These are phyloP conservation scores for Ylistrum balloti DNA, from an alignment of 1,140 invertebrate species.

Conservation along the genomic window DNA sequence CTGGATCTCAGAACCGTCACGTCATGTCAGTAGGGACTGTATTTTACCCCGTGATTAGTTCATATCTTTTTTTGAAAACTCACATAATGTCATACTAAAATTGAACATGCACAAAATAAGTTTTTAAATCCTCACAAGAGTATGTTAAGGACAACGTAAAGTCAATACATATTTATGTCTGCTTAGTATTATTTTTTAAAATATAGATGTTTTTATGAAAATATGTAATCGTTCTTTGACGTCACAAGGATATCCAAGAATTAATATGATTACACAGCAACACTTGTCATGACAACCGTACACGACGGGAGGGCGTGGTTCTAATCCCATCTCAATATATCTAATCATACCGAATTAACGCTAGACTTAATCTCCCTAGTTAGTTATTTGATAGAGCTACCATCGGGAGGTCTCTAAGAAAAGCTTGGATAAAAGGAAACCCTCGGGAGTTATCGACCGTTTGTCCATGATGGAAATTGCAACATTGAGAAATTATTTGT, in stretches of 20 bases:
- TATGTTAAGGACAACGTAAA: too few relatives aligned
- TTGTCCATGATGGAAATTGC: constrained; percentile 1
- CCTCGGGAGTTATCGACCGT: not conserved
- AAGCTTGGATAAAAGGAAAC: not conserved
- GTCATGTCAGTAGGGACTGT: too few relatives aligned
- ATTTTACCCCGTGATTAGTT: too few relatives aligned
- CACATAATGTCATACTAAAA: too few relatives aligned
- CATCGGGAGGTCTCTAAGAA: not conserved
- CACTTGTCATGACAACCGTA: not conserved
- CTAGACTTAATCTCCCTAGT: not conserved
- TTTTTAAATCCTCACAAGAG: too few relatives aligned
- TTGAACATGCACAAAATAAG: too few relatives aligned
- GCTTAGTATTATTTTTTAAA: too few relatives aligned
- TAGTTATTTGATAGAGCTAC: not conserved
- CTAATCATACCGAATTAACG: not conserved
- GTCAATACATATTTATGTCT: too few relatives aligned
- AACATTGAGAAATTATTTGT: not conserved
- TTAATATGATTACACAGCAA: not conserved
- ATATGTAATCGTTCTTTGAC: not conserved
- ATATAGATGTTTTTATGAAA: too few relatives aligned
- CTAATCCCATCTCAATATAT: not conserved
- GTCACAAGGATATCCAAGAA: not conserved
- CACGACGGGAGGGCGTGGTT: not conserved
- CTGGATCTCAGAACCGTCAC: too few relatives aligned
- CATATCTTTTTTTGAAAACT: too few relatives aligned